Evolutionary conservation across 2,113 vertebrate species (phyloP), one percentile per base, ranked within the genome.

Genomic region (Myiagra hebetior): DNA sequence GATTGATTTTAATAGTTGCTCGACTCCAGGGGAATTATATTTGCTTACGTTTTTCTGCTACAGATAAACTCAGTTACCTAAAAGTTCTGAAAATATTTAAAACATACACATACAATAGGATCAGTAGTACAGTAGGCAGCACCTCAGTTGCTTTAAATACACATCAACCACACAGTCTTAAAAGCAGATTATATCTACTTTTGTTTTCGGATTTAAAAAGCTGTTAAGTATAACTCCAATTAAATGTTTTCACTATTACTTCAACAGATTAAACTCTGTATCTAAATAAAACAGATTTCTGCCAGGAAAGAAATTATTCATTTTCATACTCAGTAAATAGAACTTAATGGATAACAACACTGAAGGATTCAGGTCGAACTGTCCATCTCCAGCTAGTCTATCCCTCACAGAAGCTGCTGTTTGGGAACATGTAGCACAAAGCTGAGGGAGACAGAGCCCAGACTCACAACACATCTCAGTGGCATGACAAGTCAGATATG

Each of bases 71-170:
- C 67, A 96, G 97, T 97, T 98, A 97, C 95, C 97, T 42, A 92
- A 91, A 91, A 96, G 97, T 97, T 98, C 50, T 97, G 96, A 96
- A 98, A 98, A 97, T 97, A 98, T 93, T 98, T 97, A 75, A 86
- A 91, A 74, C 16, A 28, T 4, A 37, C 5, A n/a, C 11, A 30
- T 18, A 30, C 4, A 62, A 19, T 4, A 52, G 26, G 59, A 72
- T 23, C 37, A 59, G 1, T 60, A 21, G 37, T 37, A 37, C 37
- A 37, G 37, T 37, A 81, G 37, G 35, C 65, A 81, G 59, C 11
- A 87, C 44, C 55, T 52, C 65, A 28, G 18, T 18, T 44, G 31
- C 35, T 80, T 88, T 88, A 74, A 83, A 63, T 59, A 87, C 33
- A 50, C 50, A 86, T 70, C 62, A 87, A n/a, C 88, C 63, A 67